Percentiles rank a stretch among this genome's conserved stretches.
These are phyloP conservation scores for Tyrophagus putrescentiae DNA, from an alignment of 1,140 invertebrate species.

Conservation along the genomic window DNA sequence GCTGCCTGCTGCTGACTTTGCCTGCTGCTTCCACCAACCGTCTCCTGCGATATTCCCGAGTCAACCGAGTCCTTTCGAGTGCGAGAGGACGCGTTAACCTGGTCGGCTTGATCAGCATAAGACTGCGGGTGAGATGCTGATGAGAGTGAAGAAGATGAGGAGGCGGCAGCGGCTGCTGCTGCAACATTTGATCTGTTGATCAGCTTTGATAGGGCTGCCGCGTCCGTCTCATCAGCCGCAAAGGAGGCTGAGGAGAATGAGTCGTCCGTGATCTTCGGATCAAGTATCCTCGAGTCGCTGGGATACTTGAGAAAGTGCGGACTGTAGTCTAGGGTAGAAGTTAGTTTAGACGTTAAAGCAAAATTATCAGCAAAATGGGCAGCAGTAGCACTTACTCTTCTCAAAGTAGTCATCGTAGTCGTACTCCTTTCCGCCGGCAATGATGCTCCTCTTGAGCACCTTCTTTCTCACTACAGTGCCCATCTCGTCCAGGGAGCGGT, in stretches of 20 bases:
- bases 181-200: too few relatives aligned
- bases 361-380: not conserved
- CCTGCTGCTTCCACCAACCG: too few relatives aligned
- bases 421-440: slow-evolving; percentile 9
- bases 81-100: not conserved
- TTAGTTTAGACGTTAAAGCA: too few relatives aligned
- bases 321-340: not conserved
- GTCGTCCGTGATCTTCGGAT: not conserved
- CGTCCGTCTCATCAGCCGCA: too few relatives aligned
- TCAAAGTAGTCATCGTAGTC: slow-evolving; percentile 4
- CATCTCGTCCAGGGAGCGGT: not conserved
- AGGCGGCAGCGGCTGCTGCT: too few relatives aligned
- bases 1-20: too few relatives aligned
- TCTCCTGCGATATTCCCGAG: not conserved
- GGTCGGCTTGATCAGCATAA: not conserved
- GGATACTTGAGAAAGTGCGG: not conserved
- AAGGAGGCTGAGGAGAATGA: not conserved
- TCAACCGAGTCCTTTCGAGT: not conserved
- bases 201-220: too few relatives aligned
- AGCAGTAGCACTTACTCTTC: not conserved
- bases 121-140: too few relatives aligned
- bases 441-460: not conserved
- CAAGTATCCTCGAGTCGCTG: not conserved
- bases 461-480: slow-evolving; percentile 13
- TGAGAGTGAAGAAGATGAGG: too few relatives aligned